These are phyloP conservation scores for Amphimallon solstitiale DNA, from an alignment of 2,888 invertebrate species.

Conservation along the genomic window DNA sequence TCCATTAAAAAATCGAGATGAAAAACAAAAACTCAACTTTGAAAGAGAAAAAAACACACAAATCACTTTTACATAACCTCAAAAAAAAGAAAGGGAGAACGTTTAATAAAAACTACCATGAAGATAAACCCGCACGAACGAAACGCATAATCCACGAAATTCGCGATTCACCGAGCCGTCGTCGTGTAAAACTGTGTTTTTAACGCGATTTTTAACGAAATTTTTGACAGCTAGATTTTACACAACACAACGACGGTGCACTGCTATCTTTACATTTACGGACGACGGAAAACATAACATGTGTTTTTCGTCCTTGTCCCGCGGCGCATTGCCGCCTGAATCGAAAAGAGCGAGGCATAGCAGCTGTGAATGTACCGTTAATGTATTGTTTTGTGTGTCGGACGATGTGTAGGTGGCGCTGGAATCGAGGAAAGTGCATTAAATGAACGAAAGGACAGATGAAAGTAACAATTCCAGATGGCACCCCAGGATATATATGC, in stretches of 20 bases:
- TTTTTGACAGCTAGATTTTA: slow-evolving; percentile 27
- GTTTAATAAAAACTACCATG: slow-evolving; percentile 3
- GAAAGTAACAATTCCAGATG: slow-evolving; percentile 7
- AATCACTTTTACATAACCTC: too few relatives aligned
- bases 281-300: slow-evolving; percentile 28
- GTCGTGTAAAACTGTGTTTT: background rate
- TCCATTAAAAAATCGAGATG: too few relatives aligned
- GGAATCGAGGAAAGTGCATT: background rate
- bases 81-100: too few relatives aligned
- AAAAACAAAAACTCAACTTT: too few relatives aligned
- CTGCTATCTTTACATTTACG: slow-evolving; percentile 23
- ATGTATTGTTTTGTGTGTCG: slow-evolving; percentile 20
- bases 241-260: background rate
- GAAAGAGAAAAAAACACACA: too few relatives aligned
- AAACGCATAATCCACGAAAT: slow-evolving; percentile 9
- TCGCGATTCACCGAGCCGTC: background rate
- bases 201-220: background rate
- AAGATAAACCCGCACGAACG: background rate
- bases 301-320: slow-evolving; percentile 34
- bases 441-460: slow-evolving; percentile 2
- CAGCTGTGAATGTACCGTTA: slow-evolving; percentile 43
- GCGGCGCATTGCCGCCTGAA: background rate
- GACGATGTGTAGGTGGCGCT: slow-evolving; percentile 33
- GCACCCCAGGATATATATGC: background rate
- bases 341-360: slow-evolving; percentile 16